Base-by-base conservation (phyloP, 2,113 vertebrate genomes). In the Accipiter virgatus region DNA sequence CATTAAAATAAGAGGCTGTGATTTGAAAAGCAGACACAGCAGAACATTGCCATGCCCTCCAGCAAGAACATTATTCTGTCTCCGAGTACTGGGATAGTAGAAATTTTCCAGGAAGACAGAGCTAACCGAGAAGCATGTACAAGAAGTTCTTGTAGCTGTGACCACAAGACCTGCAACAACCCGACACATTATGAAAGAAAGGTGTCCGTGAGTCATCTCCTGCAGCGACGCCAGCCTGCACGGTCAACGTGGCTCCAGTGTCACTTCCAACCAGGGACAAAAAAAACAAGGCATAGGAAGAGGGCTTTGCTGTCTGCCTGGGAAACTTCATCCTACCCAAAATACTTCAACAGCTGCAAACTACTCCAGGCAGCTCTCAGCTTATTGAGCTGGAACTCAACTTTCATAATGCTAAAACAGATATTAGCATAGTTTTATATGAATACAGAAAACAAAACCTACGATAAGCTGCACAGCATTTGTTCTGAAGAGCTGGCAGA, bases 31-130 rank as follows among this genome's bases (percentile, higher is more conserved):
- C 6, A 86, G 67, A 55, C 80, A 61, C 10, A 74, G 53, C 63
- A 61, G 56, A 93, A 63, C 26, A 43, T 0, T 72, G 47, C 47
- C 40, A 42, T 81, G 84, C 61, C 78, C 21, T 79, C 68, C n/a
- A 86, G 73, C 63, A 63, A 22, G 22, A 83, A 45, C 42, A 15
- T 67, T 47, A 77, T 32, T 90, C 61, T 32, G 1, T 31, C 47
- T 48, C 58, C 7, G 8, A 59, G 29, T 75, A 38, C 61, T 45
- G 11, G 52, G 36, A 38, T 19, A 40, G 73, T 1, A 20, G 16
- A 48, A 79, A n/a, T 47, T 84, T 97, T 95, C 85, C 70, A 73
- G 78, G 84, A 94, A 96, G 65, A 47, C 47, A 89, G 48, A 91
- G 50, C 47, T 79, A 73, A 86, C 65, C 5, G 14, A 84, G 65